A percentile compares a stretch with the other conserved stretches of the same genome.
Conservation (phyloP, 2,888 invertebrate species). For the Hypomecis punctinalis region DNA sequence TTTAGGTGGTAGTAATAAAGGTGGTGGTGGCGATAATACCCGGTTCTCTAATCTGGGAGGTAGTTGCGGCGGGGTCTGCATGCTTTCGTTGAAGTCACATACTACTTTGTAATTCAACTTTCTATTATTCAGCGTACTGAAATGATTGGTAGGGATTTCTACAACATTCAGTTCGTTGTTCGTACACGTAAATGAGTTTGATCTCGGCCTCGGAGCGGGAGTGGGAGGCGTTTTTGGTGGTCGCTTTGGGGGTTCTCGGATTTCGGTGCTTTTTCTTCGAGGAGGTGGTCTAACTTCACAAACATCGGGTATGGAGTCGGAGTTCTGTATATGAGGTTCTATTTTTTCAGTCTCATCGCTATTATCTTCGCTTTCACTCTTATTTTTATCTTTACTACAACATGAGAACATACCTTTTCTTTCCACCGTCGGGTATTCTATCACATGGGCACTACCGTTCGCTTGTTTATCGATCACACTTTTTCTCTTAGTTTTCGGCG, state of each 20-base stretch:
- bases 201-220: conserved; percentile 83
- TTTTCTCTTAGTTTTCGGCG: conserved; percentile 78
- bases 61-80: conserved; percentile 79
- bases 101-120: conserved; percentile 77
- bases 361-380: conserved; percentile 80
- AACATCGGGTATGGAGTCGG: conserved; percentile 76
- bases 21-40: conserved; percentile 78
- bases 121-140: conserved; percentile 76
- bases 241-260: conserved; percentile 86
- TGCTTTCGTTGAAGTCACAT: conserved; percentile 74
- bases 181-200: conserved; percentile 82
- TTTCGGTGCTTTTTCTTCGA: conserved; percentile 83
- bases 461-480: conserved; percentile 72
- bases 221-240: conserved; percentile 86
- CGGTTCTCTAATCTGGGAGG: conserved; percentile 80
- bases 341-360: conserved; percentile 74
- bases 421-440: conserved; percentile 90
- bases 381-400: conserved; percentile 86
- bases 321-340: conserved; percentile 69
- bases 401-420: conserved; percentile 90
- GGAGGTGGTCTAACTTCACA: conserved; percentile 87
- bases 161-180: conserved; percentile 76
- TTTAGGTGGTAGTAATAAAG: conserved; percentile 86
- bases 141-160: conserved; percentile 75
- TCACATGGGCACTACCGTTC: conserved; percentile 83